phyloP scores from a whole-genome alignment of 2,888 invertebrate genomes.

The Coleophora flavipennella region DNA sequence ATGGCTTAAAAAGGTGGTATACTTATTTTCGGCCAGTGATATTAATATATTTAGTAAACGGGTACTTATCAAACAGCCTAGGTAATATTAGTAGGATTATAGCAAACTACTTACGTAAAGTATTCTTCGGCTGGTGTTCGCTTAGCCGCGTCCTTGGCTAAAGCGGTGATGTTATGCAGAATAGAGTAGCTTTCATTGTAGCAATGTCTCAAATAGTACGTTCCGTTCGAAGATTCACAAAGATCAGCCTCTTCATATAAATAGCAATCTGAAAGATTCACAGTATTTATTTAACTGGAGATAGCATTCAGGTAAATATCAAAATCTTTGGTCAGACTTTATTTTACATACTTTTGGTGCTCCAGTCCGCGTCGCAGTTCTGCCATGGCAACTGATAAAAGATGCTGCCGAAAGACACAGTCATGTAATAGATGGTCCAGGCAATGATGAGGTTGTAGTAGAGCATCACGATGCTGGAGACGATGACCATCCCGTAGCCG shows the following conservation, averaged over 20 bases:
- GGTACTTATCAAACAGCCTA: too few species aligned
- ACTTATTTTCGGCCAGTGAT: too few species aligned
- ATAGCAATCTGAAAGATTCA: conserved; percentile 69
- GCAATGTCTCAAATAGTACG: conserved; percentile 76
- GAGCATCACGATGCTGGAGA: conserved; percentile 82
- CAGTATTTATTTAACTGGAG: background rate
- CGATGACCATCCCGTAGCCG: conserved; percentile 83
- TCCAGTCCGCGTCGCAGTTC: conserved; percentile 80
- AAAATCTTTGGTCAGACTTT: too few species aligned
- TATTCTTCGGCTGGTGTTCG: conserved; percentile 82
- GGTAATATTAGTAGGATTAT: too few species aligned
- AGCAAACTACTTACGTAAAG: conserved; percentile 71
- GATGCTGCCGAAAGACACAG: conserved; percentile 74
- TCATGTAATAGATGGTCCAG: conserved; percentile 84
- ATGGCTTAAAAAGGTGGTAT: too few species aligned
- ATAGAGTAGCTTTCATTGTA: conserved; percentile 71
- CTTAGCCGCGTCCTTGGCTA: conserved; percentile 70
- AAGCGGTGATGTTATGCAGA: conserved; percentile 66
- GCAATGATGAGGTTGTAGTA: conserved; percentile 85
- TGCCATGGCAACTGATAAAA: conserved; percentile 80
- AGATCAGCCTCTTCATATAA: conserved; percentile 77
- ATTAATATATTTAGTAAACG: too few species aligned
- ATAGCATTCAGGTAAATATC: too few species aligned
- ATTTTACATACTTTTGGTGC: conserved; percentile 71
- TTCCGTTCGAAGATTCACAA: conserved; percentile 74